Evolutionary conservation across 1,140 invertebrate species (phyloP).

Genomic region (Fopius arisanus): DNA sequence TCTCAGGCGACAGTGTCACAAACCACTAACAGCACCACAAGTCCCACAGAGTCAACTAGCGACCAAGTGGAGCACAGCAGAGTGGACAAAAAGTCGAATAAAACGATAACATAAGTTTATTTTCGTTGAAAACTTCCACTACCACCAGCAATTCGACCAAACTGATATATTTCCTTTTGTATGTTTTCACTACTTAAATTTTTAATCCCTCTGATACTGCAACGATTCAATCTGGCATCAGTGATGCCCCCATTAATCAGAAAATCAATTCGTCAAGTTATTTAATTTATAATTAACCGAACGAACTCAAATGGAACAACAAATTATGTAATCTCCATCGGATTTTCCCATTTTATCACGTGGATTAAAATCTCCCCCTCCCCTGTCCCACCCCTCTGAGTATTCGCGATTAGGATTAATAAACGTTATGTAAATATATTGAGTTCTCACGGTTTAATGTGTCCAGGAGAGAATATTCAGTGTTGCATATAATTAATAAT

Average conservation of each 20-base stretch:
- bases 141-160: neutral
- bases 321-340: neutral
- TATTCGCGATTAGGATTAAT: neutral
- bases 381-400: neutral
- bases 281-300: neutral
- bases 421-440: constrained; percentile 13
- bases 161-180: neutral
- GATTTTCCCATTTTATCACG: constrained; percentile 3
- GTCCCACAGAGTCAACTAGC: neutral
- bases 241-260: neutral
- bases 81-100: neutral
- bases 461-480: constrained; percentile 14
- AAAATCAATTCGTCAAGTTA: neutral
- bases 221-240: neutral
- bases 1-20: neutral
- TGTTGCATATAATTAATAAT: constrained; percentile 2
- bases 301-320: neutral
- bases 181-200: neutral
- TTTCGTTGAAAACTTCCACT: neutral
- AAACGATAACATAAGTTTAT: neutral
- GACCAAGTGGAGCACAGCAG: neutral
- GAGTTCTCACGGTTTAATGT: neutral
- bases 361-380: neutral
- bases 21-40: neutral
- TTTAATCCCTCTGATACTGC: neutral